A percentile compares a stretch with the other conserved stretches of the same genome.
Conservation (phyloP, 2,888 invertebrate genomes). For the Idaea biselata region DNA sequence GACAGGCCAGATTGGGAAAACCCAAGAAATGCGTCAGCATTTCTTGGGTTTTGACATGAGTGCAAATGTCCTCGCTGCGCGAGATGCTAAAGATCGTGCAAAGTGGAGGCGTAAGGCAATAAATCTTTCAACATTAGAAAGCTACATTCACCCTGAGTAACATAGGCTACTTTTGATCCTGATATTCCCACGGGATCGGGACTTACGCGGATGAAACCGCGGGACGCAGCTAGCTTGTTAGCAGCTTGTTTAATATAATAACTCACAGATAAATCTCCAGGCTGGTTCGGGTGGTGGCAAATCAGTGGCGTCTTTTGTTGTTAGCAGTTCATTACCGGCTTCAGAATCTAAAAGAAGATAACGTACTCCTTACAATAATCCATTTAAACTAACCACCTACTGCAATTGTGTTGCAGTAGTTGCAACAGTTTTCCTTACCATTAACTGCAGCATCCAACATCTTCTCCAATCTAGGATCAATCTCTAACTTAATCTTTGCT, state of each 20-base stretch:
- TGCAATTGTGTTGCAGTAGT: neutral
- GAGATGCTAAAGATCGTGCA: too few relatives aligned
- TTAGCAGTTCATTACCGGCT: slow-evolving; percentile 30
- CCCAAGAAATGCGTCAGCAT: too few relatives aligned
- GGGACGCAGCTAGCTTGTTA: too few relatives aligned
- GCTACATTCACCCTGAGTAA: too few relatives aligned
- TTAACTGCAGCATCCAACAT: slow-evolving; percentile 32
- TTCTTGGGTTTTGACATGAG: too few relatives aligned
- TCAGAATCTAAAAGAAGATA: slow-evolving; percentile 37
- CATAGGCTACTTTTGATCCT: too few relatives aligned
- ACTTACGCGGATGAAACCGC: too few relatives aligned
- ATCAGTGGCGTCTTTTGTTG: slow-evolving; percentile 22
- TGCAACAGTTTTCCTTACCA: slow-evolving; percentile 27
- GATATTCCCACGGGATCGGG: too few relatives aligned
- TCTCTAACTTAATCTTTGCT: slow-evolving; percentile 44
- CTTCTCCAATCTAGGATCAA: slow-evolving; percentile 45
- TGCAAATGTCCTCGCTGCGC: too few relatives aligned
- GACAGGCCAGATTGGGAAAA: too few relatives aligned
- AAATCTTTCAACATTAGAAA: too few relatives aligned
- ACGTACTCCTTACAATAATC: neutral
- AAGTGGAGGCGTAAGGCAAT: too few relatives aligned
- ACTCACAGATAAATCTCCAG: slow-evolving; percentile 52
- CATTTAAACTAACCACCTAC: neutral
- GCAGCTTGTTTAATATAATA: neutral
- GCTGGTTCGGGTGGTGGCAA: slow-evolving; percentile 29